Evolutionary conservation across 2,888 invertebrate genomes (phyloP).

Genomic region (Marronus borbonicus): DNA sequence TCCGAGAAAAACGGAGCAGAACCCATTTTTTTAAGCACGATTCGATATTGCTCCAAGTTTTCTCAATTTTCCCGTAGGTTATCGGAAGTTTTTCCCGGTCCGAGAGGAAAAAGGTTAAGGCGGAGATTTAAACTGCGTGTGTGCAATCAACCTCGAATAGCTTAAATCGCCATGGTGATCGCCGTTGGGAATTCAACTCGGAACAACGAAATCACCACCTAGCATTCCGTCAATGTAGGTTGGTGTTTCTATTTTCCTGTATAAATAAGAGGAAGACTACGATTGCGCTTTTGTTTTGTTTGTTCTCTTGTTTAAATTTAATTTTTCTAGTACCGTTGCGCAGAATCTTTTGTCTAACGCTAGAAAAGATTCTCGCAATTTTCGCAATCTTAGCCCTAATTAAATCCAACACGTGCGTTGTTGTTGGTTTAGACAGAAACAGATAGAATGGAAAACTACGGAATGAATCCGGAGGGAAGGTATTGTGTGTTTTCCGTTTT

Average conservation of each 20-base stretch:
- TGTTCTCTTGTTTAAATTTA: neutral
- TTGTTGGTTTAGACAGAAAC: neutral
- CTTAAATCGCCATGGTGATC: slow-evolving; percentile 22
- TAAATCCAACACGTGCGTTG: neutral
- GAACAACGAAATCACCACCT: slow-evolving; percentile 4
- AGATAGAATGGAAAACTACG: neutral
- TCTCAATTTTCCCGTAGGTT: slow-evolving; percentile 26
- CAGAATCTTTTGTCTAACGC: neutral
- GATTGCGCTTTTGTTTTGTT: neutral
- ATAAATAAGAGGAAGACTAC: neutral
- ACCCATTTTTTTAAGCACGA: slow-evolving; percentile 19
- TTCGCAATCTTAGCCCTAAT: neutral
- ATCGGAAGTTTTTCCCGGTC: slow-evolving; percentile 18
- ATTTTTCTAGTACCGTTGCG: neutral
- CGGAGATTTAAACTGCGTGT: slow-evolving; percentile 24
- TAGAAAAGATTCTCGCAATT: neutral
- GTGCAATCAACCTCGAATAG: slow-evolving; percentile 14
- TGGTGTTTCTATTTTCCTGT: slow-evolving; percentile 4
- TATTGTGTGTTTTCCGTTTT: neutral
- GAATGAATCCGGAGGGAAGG: neutral
- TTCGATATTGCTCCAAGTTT: slow-evolving; percentile 16
- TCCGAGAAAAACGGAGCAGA: neutral
- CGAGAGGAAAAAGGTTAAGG: slow-evolving; percentile 23
- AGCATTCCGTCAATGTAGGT: neutral
- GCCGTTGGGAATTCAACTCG: slow-evolving; percentile 19